Conservation (phyloP, 2,797 vertebrate species). For the Ficedula albicollis region DNA sequence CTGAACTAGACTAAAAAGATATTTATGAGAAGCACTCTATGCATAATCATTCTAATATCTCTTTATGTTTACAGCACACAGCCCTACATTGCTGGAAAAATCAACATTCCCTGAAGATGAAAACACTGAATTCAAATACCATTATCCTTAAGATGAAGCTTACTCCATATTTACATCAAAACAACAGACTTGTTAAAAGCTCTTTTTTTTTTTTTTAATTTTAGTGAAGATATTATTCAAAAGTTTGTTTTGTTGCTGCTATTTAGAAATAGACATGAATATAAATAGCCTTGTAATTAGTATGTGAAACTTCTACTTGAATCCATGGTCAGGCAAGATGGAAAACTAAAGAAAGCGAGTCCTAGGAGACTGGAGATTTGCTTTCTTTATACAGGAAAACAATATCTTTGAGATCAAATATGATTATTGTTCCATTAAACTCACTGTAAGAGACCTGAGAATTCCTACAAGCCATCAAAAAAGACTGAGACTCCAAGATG, state of each 20-base stretch:
- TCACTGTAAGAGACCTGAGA: background rate
- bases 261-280: background rate
- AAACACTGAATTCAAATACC: background rate
- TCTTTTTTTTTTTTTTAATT: background rate
- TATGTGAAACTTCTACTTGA: background rate
- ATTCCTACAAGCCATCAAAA: background rate
- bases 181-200: background rate
- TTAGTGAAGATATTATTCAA: background rate
- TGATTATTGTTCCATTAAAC: background rate
- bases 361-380: background rate
- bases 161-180: background rate
- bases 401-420: background rate
- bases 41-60: background rate
- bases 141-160: background rate
- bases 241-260: background rate
- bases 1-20: background rate
- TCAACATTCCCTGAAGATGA: background rate
- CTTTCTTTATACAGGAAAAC: background rate
- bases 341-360: background rate
- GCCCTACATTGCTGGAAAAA: background rate
- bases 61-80: constrained; percentile 4
- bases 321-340: background rate
- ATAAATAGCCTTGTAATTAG: background rate
- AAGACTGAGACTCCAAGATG: background rate
- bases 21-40: background rate